Evolutionary conservation across 2,113 vertebrate genomes (phyloP), one percentile per base, ranked within the genome.

Genomic region (Phyllostomus hastatus): DNA sequence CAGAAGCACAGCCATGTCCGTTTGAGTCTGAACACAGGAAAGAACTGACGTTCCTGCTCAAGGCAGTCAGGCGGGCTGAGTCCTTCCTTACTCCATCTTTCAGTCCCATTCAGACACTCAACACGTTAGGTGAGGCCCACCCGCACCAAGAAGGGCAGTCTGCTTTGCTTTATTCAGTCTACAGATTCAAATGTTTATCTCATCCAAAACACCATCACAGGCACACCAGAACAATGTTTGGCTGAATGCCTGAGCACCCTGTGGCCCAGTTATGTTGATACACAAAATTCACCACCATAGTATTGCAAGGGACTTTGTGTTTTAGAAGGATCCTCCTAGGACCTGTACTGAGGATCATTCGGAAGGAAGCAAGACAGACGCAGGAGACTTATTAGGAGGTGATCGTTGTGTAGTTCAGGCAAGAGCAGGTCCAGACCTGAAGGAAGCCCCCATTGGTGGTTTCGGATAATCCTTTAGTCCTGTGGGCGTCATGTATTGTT

Each of bases 401-500:
- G 20, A 17, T 50, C 28, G 3, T 4, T 59, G 7, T 6, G 33
- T 6, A 10, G 5, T 35, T 94, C 24, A 12, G 31, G 82, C 33
- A 61, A 38, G 28, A 61, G 22, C 1, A 0, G 1, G 52, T 4
- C n/a, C 76, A 48, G 54, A 35, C 7, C n/a, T 35, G 33, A 52
- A 83, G 54, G 78, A 59, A 81, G 15, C 33, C 24, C 19, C 11
- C 2, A 0, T 5, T 33, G 16, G 41, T 57, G 38, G 31, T 61
- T 89, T 85, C 67, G 41, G 75, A 54, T 50, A 41, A 46, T 28
- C 78, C 72, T 41, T 17, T 20, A 10, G 50, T 17, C 17, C 66
- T 35, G 1, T 2, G 78, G 67, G 16, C 0, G 7, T 35, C 4
- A 15, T 0, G 1, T 22, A 17, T 16, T 28, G 17, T 57, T 15